A percentile compares a stretch with the other conserved stretches of the same genome.
phyloP scores from a whole-genome alignment of 2,113 vertebrate species.

The Rattus norvegicus region DNA sequence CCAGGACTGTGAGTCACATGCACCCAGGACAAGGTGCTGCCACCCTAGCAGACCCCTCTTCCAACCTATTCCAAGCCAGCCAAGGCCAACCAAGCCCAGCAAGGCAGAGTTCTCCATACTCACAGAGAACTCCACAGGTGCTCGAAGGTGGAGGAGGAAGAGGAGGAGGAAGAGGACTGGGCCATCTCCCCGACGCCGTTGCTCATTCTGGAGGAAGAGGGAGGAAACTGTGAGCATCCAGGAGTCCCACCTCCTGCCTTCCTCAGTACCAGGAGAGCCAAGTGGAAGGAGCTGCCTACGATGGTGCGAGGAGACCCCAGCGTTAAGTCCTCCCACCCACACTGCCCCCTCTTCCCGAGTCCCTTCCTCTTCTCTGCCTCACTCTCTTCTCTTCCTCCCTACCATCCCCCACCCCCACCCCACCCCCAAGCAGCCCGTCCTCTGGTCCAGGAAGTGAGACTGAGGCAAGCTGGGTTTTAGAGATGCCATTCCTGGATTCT shows the following conservation, averaged over 20 bases:
- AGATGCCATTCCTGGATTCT: not conserved
- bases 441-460: accelerated
- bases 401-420: too few species aligned
- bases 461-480: not conserved
- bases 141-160: conserved; percentile 92
- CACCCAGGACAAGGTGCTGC: not conserved
- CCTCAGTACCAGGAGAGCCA: not conserved
- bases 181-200: conserved; percentile 92
- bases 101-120: conserved; percentile 82
- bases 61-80: not conserved
- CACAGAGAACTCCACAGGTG: conserved; percentile 97
- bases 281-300: not conserved
- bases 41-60: too few species aligned
- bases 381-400: not conserved
- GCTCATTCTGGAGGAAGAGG: conserved; percentile 85
- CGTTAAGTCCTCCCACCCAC: not conserved
- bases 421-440: not conserved
- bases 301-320: not conserved
- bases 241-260: accelerated
- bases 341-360: too few species aligned
- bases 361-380: not conserved
- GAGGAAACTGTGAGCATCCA: accelerated
- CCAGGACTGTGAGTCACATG: too few species aligned
- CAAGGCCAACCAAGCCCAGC: not conserved
- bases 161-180: conserved; percentile 85